phyloP scores from a whole-genome alignment of 2,888 invertebrate species.

The Drosophila affinis region DNA sequence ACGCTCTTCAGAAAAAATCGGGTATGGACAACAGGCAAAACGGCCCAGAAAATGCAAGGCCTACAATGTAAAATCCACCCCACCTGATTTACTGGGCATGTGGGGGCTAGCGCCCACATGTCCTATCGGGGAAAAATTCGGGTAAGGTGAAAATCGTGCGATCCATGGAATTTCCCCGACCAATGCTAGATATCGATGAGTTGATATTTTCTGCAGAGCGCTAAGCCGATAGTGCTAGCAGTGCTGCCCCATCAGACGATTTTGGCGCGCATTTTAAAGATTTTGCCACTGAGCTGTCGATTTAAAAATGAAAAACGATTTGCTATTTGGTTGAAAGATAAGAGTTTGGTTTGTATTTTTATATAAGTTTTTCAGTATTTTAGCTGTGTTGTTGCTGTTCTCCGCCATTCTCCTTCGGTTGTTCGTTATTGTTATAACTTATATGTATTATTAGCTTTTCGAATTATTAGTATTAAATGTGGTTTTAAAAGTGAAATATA shows the following conservation, averaged over 20 bases:
- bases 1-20: too few species aligned
- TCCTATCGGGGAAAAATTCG: too few species aligned
- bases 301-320: conserved; percentile 38
- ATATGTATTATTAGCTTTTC: conserved; percentile 38
- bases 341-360: conserved; percentile 71
- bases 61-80: too few species aligned
- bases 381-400: conserved; percentile 71
- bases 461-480: conserved; percentile 50
- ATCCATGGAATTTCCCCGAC: too few species aligned
- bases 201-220: too few species aligned
- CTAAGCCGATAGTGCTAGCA: too few species aligned
- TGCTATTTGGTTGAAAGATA: conserved; percentile 68
- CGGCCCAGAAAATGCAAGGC: too few species aligned
- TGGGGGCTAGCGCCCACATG: too few species aligned
- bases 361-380: conserved; percentile 74
- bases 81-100: too few species aligned
- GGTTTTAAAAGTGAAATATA: conserved; percentile 42
- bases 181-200: too few species aligned
- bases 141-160: too few species aligned
- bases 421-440: conserved; percentile 44
- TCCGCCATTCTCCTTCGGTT: conserved; percentile 28
- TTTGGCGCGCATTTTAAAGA: neutral
- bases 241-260: neutral
- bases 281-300: neutral
- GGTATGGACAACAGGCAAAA: too few species aligned